Evolutionary conservation across 2,797 vertebrate genomes (phyloP), one percentile per base, ranked within the genome.

Genomic region (Peromyscus attwateri): DNA sequence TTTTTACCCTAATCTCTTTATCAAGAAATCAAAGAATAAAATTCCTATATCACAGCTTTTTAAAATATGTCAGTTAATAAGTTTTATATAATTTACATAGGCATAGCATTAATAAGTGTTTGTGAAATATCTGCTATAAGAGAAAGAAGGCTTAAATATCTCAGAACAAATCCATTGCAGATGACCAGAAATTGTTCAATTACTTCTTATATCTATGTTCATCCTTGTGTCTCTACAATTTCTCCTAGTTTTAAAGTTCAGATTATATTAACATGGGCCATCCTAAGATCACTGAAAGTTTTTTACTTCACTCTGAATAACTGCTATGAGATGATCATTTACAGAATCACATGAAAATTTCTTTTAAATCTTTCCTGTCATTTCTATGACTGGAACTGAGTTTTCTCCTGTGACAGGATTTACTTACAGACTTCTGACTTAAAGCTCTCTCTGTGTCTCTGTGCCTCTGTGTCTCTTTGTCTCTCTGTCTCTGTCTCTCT

Each of bases 121-220:
- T 89, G 34, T 12, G 31, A 92, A 43, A 31, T 79, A 49, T 95
- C 31, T 77, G 0, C 52, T 62, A 83, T 31, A 91, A 82, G 4
- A 87, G 1, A 49, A 70, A 87, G 3, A 89, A 37, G 31, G 7
- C 19, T 12, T 23, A 14, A 6, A 68, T 85, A 37, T 29, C 6
- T 16, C 6, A 8, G 31, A 87, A 62, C 0, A 79, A 7, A 55
- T 13, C 25, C 17, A 81, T 55, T 55, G 11, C 29, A n/a, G 4
- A 55, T 8, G 1, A 23, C 70, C 0, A 11, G 13, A 5, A 55
- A 37, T 16, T 10, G 21, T 37, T 8, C 4, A 0, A 5, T 25
- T 21, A 52, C 25, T 55, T 5, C 43, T 66, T 43, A 43, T 8
- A 49, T 14, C 17, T 77, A 1, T 55, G 1, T 46, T 91, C 75